phyloP scores from a whole-genome alignment of 2,797 vertebrate species.

The Morelia viridis region DNA sequence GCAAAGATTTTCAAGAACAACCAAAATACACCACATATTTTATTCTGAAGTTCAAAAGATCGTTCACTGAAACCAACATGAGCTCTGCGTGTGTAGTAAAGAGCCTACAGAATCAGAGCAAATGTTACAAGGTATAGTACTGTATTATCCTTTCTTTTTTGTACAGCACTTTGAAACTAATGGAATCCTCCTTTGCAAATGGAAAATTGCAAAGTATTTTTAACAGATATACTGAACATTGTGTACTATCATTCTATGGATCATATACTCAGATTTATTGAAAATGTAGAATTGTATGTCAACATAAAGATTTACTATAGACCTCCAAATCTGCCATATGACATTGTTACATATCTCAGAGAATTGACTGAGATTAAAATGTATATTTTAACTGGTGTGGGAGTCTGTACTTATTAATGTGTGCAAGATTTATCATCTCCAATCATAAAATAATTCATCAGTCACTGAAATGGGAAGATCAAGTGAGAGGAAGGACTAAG shows the following conservation, averaged over 20 bases:
- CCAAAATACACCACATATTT: neutral
- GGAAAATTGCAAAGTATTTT: neutral
- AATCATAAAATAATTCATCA: neutral
- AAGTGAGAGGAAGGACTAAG: too few species aligned
- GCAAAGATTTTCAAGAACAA: neutral
- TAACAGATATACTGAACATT: neutral
- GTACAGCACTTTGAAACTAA: neutral
- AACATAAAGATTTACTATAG: neutral
- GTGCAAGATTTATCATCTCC: neutral
- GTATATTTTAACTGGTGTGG: neutral
- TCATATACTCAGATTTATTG: neutral
- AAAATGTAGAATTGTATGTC: neutral
- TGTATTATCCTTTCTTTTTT: neutral
- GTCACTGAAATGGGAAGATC: too few species aligned
- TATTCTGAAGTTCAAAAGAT: slow-evolving; percentile 3
- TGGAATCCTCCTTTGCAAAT: neutral
- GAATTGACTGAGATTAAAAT: neutral
- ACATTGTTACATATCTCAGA: neutral
- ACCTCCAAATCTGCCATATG: neutral
- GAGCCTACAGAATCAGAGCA: neutral
- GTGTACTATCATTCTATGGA: neutral
- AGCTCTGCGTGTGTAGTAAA: neutral
- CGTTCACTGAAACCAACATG: neutral
- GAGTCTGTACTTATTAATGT: neutral
- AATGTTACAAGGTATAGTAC: neutral